These are phyloP conservation scores for Hypomecis atomaria DNA, from an alignment of 2,888 invertebrate genomes.

Conservation along the genomic window DNA sequence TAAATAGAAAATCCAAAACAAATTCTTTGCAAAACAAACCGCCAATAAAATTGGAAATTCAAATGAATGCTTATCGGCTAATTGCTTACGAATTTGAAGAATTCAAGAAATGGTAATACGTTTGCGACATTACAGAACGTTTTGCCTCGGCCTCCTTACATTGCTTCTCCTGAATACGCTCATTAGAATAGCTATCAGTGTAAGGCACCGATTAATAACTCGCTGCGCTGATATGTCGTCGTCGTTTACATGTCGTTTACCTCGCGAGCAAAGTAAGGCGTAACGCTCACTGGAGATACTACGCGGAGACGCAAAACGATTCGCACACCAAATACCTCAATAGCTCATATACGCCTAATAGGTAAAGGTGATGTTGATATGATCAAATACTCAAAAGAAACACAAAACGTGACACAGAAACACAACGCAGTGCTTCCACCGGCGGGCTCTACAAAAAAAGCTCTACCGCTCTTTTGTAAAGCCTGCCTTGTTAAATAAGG, in stretches of 20 bases:
- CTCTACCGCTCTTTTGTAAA: no score
- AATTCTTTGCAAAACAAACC: slow-evolving; percentile 16
- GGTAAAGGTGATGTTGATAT: no score
- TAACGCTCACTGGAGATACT: no score
- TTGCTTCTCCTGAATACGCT: slow-evolving; percentile 68
- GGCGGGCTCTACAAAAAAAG: no score
- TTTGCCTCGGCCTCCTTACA: slow-evolving; percentile 80
- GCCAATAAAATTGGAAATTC: slow-evolving; percentile 23
- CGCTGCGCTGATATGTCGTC: slow-evolving; percentile 69
- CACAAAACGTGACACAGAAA: no score
- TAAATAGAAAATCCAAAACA: slow-evolving; percentile 12
- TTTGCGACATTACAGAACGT: slow-evolving; percentile 59
- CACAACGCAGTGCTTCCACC: no score
- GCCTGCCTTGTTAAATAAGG: no score
- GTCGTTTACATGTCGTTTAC: slow-evolving; percentile 82
- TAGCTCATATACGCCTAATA: no score
- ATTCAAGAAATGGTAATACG: slow-evolving; percentile 39
- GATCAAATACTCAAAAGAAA: no score
- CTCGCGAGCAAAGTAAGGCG: slow-evolving; percentile 54
- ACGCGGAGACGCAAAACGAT: no score
- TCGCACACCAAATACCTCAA: no score
- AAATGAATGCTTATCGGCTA: slow-evolving; percentile 32
- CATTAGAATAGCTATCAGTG: slow-evolving; percentile 84
- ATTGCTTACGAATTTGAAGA: slow-evolving; percentile 52
- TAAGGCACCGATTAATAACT: slow-evolving; percentile 81